These are phyloP conservation scores for Turdus rufiventris DNA, from an alignment of 2,113 vertebrate genomes.

Conservation along the genomic window DNA sequence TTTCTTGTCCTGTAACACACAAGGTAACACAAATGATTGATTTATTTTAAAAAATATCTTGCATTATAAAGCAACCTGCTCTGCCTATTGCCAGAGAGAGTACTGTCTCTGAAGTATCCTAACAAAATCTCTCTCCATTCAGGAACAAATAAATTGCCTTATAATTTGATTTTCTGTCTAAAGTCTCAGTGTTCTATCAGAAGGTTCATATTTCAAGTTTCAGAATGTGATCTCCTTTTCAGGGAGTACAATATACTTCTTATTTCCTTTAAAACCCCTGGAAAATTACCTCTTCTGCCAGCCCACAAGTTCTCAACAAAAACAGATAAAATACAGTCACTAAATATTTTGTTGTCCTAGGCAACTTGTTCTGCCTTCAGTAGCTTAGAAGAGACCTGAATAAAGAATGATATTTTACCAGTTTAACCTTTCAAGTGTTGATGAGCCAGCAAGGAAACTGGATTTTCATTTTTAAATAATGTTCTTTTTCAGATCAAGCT, in stretches of 20 bases:
- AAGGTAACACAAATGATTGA: conserved; percentile 44
- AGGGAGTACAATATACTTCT: background rate
- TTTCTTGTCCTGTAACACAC: conserved; percentile 54
- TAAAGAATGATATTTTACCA: background rate
- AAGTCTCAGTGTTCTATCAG: background rate
- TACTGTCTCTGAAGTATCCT: conserved; percentile 3
- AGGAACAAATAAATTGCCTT: conserved; percentile 12
- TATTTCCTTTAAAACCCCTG: background rate
- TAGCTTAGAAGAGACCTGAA: background rate
- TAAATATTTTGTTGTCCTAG: conserved; percentile 58
- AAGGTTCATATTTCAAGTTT: conserved; percentile 8
- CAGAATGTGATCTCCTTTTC: background rate
- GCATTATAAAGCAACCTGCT: background rate
- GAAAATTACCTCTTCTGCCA: background rate
- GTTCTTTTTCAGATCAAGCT: background rate
- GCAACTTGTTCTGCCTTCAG: conserved; percentile 46
- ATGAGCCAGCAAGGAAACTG: background rate
- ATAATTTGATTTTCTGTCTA: conserved; percentile 10
- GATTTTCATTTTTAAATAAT: background rate
- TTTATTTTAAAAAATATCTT: background rate
- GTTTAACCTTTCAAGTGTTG: conserved; percentile 13
- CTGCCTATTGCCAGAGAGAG: background rate
- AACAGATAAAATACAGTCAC: conserved; percentile 9
- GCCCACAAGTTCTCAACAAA: background rate
- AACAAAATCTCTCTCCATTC: background rate